Percentiles rank a stretch among this genome's conserved stretches.
Evolutionary conservation across 35 echinoderm and acorn worm species (phyloP).

Genomic region (Lytechinus variegatus): DNA sequence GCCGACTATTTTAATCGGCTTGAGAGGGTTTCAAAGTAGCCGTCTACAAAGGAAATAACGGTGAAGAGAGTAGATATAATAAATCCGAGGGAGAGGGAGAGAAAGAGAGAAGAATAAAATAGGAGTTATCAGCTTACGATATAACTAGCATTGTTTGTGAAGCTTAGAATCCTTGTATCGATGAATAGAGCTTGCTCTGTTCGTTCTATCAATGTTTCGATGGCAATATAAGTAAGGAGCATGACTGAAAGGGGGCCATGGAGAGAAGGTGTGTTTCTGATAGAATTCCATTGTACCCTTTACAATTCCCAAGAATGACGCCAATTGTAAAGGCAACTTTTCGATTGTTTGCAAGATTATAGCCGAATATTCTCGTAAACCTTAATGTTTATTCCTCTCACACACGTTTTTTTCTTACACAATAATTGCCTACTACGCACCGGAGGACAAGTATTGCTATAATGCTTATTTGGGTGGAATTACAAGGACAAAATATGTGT

Average conservation of each 20-base stretch:
- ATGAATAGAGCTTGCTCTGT: neutral
- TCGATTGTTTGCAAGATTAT: neutral
- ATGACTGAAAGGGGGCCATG: neutral
- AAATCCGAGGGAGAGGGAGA: neutral
- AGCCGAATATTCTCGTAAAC: neutral
- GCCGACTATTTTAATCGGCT: neutral
- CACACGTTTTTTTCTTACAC: neutral
- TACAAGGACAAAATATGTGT: neutral
- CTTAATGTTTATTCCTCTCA: neutral
- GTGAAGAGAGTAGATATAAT: neutral
- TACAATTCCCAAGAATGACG: neutral
- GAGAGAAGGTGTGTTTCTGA: neutral
- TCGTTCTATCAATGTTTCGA: neutral
- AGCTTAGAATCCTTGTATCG: neutral
- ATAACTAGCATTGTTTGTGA: neutral
- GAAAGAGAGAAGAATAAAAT: neutral
- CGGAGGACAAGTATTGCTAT: neutral
- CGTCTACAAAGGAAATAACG: neutral
- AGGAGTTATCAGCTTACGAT: conserved; percentile 17
- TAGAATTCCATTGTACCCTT: neutral
- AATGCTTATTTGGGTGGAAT: neutral
- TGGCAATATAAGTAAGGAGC: neutral
- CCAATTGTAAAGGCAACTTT: neutral
- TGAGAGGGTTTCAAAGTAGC: neutral
- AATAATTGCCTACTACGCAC: no score